These are phyloP conservation scores for Malaclemys terrapin DNA, from an alignment of 2,113 vertebrate species.

Conservation along the genomic window DNA sequence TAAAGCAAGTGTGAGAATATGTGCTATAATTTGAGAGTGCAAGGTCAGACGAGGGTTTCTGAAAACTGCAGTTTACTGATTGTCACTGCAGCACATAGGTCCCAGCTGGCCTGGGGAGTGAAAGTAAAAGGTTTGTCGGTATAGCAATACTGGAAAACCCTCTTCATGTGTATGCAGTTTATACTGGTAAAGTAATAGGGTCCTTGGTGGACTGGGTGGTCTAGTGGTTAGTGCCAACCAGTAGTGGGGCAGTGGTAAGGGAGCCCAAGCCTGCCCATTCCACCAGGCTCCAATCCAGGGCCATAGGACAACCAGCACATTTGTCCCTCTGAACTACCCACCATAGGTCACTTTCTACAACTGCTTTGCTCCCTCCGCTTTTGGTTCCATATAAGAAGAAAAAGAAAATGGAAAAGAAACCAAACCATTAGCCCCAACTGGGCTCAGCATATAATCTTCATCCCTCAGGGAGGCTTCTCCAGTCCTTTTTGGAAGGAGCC, in stretches of 20 bases:
- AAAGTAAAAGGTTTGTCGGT: not conserved
- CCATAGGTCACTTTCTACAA: not conserved
- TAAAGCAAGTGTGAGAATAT: slow-evolving; percentile 29
- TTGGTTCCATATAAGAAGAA: not conserved
- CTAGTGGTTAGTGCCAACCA: not conserved
- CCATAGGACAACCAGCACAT: not conserved
- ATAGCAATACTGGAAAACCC: not conserved
- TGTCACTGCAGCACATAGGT: not conserved
- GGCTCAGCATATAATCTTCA: not conserved
- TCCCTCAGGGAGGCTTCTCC: too few relatives aligned
- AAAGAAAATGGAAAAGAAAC: not conserved
- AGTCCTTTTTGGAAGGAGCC: too few relatives aligned
- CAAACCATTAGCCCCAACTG: not conserved
- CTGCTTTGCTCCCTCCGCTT: not conserved
- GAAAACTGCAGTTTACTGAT: slow-evolving; percentile 34
- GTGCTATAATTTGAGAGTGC: not conserved
- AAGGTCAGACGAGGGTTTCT: slow-evolving; percentile 30
- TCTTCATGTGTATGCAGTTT: not conserved
- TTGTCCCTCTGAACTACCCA: not conserved
- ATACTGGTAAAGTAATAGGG: not conserved
- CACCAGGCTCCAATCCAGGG: not conserved
- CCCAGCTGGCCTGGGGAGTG: not conserved
- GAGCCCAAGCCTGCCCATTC: too few relatives aligned
- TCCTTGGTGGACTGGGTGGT: not conserved
- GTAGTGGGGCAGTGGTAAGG: not conserved